Evolutionary conservation across 2,888 invertebrate species (phyloP).

Genomic region (Mystacides longicornis): DNA sequence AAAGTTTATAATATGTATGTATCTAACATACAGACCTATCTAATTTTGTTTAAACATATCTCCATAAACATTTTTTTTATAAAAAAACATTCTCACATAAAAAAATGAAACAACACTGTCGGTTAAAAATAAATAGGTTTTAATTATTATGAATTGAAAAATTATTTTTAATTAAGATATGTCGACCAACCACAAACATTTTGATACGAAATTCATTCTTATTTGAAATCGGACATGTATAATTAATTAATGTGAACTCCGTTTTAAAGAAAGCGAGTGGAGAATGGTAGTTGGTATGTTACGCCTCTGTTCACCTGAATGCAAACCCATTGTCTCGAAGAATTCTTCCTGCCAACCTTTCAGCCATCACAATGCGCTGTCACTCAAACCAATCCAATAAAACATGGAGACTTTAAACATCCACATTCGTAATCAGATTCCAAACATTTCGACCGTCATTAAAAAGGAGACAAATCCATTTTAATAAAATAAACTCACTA

Average conservation of each 20-base stretch:
- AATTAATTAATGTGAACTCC: neutral
- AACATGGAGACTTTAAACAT: neutral
- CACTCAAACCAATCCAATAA: conserved; percentile 19
- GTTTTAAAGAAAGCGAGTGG: neutral
- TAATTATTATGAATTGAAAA: no score
- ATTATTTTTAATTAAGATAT: no score
- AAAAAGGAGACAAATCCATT: neutral
- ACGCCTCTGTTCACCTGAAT: conserved; percentile 1
- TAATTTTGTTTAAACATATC: no score
- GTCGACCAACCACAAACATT: neutral
- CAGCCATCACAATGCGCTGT: conserved; percentile 15
- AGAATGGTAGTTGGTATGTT: neutral
- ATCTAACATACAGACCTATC: no score
- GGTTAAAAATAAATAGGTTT: no score
- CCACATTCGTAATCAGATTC: neutral
- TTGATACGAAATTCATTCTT: neutral
- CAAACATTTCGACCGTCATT: neutral
- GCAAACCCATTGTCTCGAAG: conserved; percentile 3
- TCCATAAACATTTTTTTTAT: no score
- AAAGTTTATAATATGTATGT: no score
- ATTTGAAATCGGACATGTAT: neutral
- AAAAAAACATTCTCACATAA: no score
- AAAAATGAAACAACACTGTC: no score
- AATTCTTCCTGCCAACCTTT: conserved; percentile 3
- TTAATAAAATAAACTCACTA: neutral